Base-by-base conservation (phyloP, 92 coral and sea anemone species). In the Heliopora coerulea region DNA sequence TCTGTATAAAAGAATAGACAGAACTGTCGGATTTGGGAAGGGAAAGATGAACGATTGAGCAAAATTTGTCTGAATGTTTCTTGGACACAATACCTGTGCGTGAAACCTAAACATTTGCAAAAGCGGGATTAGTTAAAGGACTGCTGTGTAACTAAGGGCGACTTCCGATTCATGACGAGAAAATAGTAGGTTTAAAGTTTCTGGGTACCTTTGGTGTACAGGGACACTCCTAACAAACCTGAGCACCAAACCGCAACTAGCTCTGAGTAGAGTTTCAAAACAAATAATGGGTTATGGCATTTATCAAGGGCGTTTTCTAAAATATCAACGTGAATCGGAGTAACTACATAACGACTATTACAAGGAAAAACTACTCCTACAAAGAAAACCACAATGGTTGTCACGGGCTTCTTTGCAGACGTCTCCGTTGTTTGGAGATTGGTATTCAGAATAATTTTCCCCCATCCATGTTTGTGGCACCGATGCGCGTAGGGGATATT, bases 41-140 rank as follows among this genome's bases (percentile, higher is more conserved):
- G 40, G 83, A 79, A 28, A 67, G 52, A 27, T 66, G 78, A 74
- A 67, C 68, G 23, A 79, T 78, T 41, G 82, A 24, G 11, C 82
- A 61, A 59, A 79, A 79, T 66, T 79, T 79, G 37, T 21, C 79
- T 10, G 84, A 79, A 69, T 79, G 78, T 54, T 79, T 79, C 49
- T 79, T 79, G n/a, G 81, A 82, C 41, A 73, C 85, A 18, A 83
- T 44, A 52, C 79, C 78, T 32, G 73, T 74, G 29, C 84, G 82
- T 17, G 70, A 80, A 34, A 73, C 81, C 31, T 82, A 83, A 33
- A 82, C 56, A 50, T 83, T 83, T 28, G 66, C 26, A 65, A 83
- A 79, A 13, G 80, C 84, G 19, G 87, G 85, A 50, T 57, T 79
- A 11, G n/a, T 50, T 31, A 84, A 80, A n/a, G 84, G 84, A 58